Evolutionary conservation across 2,888 invertebrate species (phyloP).

Genomic region (Conomelus anceps): DNA sequence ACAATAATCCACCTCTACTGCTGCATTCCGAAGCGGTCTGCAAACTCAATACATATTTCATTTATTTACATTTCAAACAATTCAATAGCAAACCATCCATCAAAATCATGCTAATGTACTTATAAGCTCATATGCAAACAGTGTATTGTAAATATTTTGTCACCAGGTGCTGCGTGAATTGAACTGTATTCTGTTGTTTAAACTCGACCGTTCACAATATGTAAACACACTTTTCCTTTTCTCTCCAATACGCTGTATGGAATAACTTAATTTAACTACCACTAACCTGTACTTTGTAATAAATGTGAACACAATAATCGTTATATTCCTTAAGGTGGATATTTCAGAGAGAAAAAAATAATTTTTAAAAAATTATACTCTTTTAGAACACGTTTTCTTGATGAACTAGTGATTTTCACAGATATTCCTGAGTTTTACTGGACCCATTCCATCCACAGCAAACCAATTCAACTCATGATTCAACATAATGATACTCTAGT

Average conservation of each 20-base stretch:
- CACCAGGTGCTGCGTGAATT: neutral
- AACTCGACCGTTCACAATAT: neutral
- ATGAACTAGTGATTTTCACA: too few species aligned
- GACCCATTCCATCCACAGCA: too few species aligned
- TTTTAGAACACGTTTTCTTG: too few species aligned
- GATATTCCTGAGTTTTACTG: too few species aligned
- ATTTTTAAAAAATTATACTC: too few species aligned
- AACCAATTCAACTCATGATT: too few species aligned
- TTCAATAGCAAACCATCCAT: neutral
- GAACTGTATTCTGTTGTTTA: neutral
- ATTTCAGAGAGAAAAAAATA: too few species aligned
- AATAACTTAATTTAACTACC: neutral
- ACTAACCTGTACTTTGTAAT: neutral
- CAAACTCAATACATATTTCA: neutral
- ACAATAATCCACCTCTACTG: neutral
- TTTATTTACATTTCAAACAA: neutral
- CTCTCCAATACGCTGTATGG: neutral
- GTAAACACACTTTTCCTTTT: neutral
- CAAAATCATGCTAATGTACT: neutral
- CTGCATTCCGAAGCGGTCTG: neutral
- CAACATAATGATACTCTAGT: too few species aligned
- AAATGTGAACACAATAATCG: too few species aligned
- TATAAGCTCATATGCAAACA: neutral
- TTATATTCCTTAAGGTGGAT: too few species aligned
- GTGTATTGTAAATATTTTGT: neutral